phyloP scores from a whole-genome alignment of 2,113 vertebrate species.

The Boleophthalmus pectinirostris region DNA sequence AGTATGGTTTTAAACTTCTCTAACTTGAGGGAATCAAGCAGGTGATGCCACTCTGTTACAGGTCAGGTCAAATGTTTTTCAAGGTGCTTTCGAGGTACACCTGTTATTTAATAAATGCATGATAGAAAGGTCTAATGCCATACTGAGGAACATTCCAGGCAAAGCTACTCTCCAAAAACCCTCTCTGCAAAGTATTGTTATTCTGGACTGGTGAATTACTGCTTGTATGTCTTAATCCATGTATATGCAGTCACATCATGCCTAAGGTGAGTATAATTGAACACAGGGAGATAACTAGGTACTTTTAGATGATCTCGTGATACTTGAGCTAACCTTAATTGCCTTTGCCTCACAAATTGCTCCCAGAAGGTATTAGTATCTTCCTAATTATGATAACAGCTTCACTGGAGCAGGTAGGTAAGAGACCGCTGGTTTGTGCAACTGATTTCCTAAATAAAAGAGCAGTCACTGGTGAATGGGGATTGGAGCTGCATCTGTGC shows the following conservation, averaged over 20 bases:
- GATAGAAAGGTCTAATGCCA: no score
- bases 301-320: constrained; percentile 52
- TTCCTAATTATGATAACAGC: constrained; percentile 52
- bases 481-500: constrained; percentile 19
- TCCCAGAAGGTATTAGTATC: constrained; percentile 45
- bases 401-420: constrained; percentile 50
- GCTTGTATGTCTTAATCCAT: constrained; percentile 27
- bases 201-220: background rate
- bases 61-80: no score
- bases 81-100: no score
- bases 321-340: constrained; percentile 58
- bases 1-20: no score
- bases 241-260: constrained; percentile 26
- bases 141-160: no score
- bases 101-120: no score
- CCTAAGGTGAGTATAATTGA: constrained; percentile 47
- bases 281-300: constrained; percentile 44
- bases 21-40: no score
- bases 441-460: constrained; percentile 20
- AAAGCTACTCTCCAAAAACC: background rate
- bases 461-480: constrained; percentile 7
- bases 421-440: constrained; percentile 33
- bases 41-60: no score
- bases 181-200: constrained; percentile 26
- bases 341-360: constrained; percentile 51